These are phyloP conservation scores for Laticauda laticaudata DNA, from an alignment of 2,113 vertebrate species.

Conservation along the genomic window DNA sequence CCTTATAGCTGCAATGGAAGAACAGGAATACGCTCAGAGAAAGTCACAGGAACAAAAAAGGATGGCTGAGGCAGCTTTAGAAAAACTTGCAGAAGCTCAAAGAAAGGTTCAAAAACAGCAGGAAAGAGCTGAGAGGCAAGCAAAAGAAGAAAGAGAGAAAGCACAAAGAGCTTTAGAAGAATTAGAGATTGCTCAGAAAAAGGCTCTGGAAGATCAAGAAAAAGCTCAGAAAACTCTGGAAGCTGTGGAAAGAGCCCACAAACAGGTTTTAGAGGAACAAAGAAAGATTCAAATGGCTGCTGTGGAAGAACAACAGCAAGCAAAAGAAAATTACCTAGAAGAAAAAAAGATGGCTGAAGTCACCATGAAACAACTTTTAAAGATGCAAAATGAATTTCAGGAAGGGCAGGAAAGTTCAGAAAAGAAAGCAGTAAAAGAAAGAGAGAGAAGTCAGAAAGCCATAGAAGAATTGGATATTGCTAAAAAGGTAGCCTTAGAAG, in stretches of 20 bases:
- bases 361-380: background rate
- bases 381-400: background rate
- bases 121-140: background rate
- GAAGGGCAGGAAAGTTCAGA: background rate
- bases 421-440: background rate
- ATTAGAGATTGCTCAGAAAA: background rate
- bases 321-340: background rate
- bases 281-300: background rate
- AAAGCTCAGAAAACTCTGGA: background rate
- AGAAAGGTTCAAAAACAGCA: background rate
- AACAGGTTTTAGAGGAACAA: background rate
- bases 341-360: background rate
- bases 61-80: background rate
- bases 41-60: background rate
- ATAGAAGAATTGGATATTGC: constrained; percentile 5
- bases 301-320: background rate
- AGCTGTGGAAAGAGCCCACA: background rate
- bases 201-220: background rate
- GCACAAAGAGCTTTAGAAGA: background rate
- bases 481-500: background rate
- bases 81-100: constrained; percentile 3
- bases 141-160: background rate
- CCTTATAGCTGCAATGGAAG: constrained; percentile 4
- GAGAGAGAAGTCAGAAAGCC: background rate
- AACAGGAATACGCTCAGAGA: background rate